These are phyloP conservation scores for Aspidiotus destructor DNA, from an alignment of 2,888 invertebrate genomes.

Conservation along the genomic window DNA sequence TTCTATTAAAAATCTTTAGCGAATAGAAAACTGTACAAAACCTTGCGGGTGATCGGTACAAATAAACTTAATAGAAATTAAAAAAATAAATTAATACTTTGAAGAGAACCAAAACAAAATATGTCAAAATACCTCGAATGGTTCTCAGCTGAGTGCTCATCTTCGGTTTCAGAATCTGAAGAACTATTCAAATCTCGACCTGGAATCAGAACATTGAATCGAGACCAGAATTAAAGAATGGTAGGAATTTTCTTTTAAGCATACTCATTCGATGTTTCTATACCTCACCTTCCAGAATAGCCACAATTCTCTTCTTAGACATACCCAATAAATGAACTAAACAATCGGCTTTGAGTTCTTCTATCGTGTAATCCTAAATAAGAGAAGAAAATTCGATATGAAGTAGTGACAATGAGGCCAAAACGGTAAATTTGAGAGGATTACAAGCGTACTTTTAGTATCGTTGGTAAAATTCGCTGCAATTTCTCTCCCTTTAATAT, in stretches of 20 bases:
- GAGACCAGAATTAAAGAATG: background rate
- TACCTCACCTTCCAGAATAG: slow-evolving; percentile 35
- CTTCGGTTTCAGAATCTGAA: slow-evolving; percentile 24
- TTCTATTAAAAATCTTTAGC: too few species aligned
- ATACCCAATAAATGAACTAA: slow-evolving; percentile 38
- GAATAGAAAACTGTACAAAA: too few species aligned
- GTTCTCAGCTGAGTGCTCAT: background rate
- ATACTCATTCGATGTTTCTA: too few species aligned
- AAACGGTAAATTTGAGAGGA: background rate
- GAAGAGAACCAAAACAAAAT: too few species aligned
- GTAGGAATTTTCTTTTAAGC: background rate
- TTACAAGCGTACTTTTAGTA: slow-evolving; percentile 34
- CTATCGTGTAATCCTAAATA: slow-evolving; percentile 34
- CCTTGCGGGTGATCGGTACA: too few species aligned
- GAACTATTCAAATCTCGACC: slow-evolving; percentile 26
- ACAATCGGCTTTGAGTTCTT: slow-evolving; percentile 39
- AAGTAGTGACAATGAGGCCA: background rate
- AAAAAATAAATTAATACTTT: too few species aligned
- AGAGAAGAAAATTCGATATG: background rate
- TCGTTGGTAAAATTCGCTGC: slow-evolving; percentile 36
- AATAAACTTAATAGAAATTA: too few species aligned
- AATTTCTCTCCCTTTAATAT: slow-evolving; percentile 36
- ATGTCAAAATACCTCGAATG: too few species aligned
- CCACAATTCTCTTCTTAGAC: slow-evolving; percentile 35
- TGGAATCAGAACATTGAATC: slow-evolving; percentile 4